A percentile compares a stretch with the other conserved stretches of the same genome.
Evolutionary conservation across 2,113 vertebrate species (phyloP).

Genomic region (Bothrops jararaca): DNA sequence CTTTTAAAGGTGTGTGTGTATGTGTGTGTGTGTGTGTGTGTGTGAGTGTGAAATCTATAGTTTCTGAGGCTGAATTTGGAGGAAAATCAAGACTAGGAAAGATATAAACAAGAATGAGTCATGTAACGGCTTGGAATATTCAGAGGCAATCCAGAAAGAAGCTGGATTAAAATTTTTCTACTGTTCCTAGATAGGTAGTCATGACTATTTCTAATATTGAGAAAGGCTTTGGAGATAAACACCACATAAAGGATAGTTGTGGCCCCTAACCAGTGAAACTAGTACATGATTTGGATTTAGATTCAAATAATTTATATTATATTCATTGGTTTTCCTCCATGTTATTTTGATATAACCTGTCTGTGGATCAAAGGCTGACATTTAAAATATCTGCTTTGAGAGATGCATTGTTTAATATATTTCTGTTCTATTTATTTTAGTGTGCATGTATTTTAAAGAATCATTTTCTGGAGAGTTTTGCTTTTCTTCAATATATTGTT

Average conservation of each 20-base stretch:
- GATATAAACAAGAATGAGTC: neutral
- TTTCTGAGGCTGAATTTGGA: constrained; percentile 6
- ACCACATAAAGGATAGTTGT: constrained; percentile 3
- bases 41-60: neutral
- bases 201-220: neutral
- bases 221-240: neutral
- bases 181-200: neutral
- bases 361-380: neutral
- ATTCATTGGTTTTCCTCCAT: neutral
- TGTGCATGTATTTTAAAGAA: neutral
- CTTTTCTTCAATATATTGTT: neutral
- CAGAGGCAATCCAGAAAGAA: constrained; percentile 7
- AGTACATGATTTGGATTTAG: neutral
- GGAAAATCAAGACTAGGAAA: neutral
- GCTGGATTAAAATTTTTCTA: neutral
- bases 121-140: neutral
- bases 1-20: neutral
- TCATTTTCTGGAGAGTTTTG: neutral
- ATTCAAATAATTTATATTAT: neutral
- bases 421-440: neutral
- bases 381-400: constrained; percentile 20
- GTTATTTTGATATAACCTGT: neutral
- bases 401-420: neutral
- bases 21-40: too few species aligned
- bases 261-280: neutral